Conservation (phyloP, 2,797 vertebrate species). For the Parambassis ranga region DNA sequence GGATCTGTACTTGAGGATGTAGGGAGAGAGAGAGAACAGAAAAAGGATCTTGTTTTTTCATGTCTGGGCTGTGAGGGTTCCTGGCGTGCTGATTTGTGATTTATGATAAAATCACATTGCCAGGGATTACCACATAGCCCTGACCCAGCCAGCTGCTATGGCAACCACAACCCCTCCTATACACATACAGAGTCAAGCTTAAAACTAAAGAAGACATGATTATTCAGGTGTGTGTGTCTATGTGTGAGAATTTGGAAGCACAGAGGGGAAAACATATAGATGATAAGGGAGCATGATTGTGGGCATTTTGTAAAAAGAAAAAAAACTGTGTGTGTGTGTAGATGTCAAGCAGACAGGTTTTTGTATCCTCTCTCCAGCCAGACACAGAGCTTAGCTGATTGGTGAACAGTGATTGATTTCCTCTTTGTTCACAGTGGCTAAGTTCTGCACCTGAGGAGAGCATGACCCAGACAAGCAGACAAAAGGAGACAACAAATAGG, state of each 20-base stretch:
- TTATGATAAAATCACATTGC: constrained; percentile 99
- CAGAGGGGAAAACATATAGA: background rate
- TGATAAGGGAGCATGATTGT: constrained; percentile 33
- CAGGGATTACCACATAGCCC: constrained; percentile 99
- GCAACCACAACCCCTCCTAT: constrained; percentile 67
- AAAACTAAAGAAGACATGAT: constrained; percentile 45
- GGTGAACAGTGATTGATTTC: constrained; percentile 99
- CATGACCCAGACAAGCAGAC: constrained; percentile 73
- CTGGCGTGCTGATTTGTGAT: constrained; percentile 99
- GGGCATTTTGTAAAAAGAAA: too few species aligned
- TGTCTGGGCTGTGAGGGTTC: constrained; percentile 99
- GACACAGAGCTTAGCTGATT: constrained; percentile 99
- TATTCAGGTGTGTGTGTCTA: constrained; percentile 40
- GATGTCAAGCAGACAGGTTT: constrained; percentile 31
- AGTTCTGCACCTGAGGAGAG: constrained; percentile 99
- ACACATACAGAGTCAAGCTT: constrained; percentile 40
- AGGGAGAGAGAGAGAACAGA: background rate
- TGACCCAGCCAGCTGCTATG: constrained; percentile 85
- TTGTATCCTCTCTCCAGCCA: constrained; percentile 85
- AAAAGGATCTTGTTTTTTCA: constrained; percentile 70
- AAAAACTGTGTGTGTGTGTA: background rate
- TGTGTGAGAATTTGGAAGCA: constrained; percentile 44
- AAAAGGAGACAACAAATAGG: constrained; percentile 31
- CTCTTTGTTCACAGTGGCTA: constrained; percentile 99
- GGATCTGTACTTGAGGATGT: background rate